Base-by-base conservation (phyloP, 2,888 invertebrate species). In the Aethes cnicana region DNA sequence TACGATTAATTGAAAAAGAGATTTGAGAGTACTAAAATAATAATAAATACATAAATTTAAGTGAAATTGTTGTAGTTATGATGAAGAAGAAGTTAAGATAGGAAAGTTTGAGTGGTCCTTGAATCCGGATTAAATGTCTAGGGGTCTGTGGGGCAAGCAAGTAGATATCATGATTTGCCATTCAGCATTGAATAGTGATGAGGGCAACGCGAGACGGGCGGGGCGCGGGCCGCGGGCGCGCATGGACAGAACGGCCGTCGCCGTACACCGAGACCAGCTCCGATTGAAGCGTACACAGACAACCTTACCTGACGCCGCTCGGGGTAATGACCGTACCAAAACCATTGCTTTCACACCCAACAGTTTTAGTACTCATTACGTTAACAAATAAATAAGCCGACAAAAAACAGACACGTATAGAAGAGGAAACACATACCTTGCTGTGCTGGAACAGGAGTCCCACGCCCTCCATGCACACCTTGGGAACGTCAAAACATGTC, bases 401-500 rank as follows among this genome's bases (percentile, higher is more conserved):
- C 81, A 79, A 77, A 83, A 82, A 78, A 68, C 59, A 61, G 67
- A 71, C 57, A 68, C 39, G 63, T 20, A 46, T 39, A 58, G 55
- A 74, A 74, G 68, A 66, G 54, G 56, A 62, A 59, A 54, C 58
- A 76, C 81, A 84, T 94, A 99, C 99, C 98, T 99, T 99, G 94
- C 98, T 98, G 89, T 98, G 98, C 71, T 98, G 98, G 92, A 99
- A 98, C 72, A 99, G 95, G 66, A 99, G 94, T 68, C 98, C 98
- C 72, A 99, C 98, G 75, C 99, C 99, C 90, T 99, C 99, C 94
- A 99, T 97, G 93, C 99, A 98, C 81, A 99, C 98, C 89, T 89
- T 77, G 14, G 70, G 73, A 61, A 56, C 42, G 41, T 36, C 20
- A 59, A 50, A 44, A 35, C 21, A 41, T 9, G 30, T 26, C 36